Evolutionary conservation across 2,797 vertebrate species (phyloP).

Genomic region (Epinephelus awoara): DNA sequence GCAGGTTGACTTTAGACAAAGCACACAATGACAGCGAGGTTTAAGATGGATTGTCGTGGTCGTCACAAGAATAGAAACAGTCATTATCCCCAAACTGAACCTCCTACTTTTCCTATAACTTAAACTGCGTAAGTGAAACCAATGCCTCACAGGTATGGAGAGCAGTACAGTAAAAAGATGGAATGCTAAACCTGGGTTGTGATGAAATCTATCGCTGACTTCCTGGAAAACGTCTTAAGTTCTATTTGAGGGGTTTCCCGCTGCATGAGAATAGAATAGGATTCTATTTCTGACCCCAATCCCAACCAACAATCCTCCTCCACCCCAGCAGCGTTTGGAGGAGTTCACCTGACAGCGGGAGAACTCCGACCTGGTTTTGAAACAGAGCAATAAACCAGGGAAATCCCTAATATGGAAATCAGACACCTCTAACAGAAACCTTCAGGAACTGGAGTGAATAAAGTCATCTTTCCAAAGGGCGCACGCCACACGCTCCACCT

Average conservation of each 20-base stretch:
- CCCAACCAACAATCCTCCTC: constrained; percentile 18
- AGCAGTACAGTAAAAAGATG: not conserved
- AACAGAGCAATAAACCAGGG: constrained; percentile 48
- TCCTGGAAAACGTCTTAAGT: constrained; percentile 50
- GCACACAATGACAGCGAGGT: constrained; percentile 11
- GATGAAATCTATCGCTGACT: constrained; percentile 36
- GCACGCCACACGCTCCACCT: not conserved
- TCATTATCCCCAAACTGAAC: constrained; percentile 30
- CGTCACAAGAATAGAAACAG: constrained; percentile 43
- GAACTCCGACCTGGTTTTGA: constrained; percentile 51
- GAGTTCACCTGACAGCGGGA: constrained; percentile 37
- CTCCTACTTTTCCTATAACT: constrained; percentile 19
- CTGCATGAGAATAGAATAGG: constrained; percentile 38
- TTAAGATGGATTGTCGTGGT: constrained; percentile 13
- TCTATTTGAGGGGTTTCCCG: constrained; percentile 62
- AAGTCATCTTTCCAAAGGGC: constrained; percentile 26
- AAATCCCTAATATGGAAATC: constrained; percentile 74
- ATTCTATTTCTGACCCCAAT: constrained; percentile 46
- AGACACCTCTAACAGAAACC: constrained; percentile 48
- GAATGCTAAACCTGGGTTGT: constrained; percentile 20
- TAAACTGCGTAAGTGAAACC: constrained; percentile 43
- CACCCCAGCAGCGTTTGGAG: not conserved
- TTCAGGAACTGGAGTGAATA: constrained; percentile 39
- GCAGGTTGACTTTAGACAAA: constrained; percentile 18
- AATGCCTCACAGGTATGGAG: constrained; percentile 41